phyloP scores from a whole-genome alignment of 2,888 invertebrate species.

The Diabrotica balteata region DNA sequence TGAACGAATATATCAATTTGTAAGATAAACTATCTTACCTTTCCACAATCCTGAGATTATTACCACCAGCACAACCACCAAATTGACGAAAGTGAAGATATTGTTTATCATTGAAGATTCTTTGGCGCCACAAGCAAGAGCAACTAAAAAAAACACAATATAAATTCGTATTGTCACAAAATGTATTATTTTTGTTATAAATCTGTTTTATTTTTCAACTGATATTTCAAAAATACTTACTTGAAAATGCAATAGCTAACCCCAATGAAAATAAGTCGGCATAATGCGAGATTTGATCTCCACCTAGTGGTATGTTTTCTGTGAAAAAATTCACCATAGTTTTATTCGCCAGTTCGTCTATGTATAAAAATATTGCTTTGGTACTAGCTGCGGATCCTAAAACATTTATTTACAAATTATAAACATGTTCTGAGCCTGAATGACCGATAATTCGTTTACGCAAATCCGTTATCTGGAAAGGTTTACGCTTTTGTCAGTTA shows the following conservation, averaged over 20 bases:
- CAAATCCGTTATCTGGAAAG: no score
- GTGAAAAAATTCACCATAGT: slow-evolving; percentile 71
- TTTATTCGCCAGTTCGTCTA: slow-evolving; percentile 73
- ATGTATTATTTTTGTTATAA: no score
- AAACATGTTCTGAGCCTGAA: neutral
- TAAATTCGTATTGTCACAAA: no score
- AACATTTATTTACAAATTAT: neutral
- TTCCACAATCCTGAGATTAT: slow-evolving; percentile 74
- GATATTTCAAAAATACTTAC: slow-evolving; percentile 56
- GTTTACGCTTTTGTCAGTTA: no score
- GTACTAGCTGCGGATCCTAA: slow-evolving; percentile 83
- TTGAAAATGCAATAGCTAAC: slow-evolving; percentile 74
- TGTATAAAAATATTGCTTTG: slow-evolving; percentile 80
- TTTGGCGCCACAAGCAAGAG: slow-evolving; percentile 79
- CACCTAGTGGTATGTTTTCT: slow-evolving; percentile 71
- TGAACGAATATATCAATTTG: no score
- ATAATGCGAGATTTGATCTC: slow-evolving; percentile 72
- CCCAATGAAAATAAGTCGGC: slow-evolving; percentile 80
- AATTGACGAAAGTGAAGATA: slow-evolving; percentile 76
- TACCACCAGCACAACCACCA: slow-evolving; percentile 72
- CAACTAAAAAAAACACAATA: slow-evolving; percentile 59
- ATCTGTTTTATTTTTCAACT: no score
- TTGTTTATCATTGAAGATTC: slow-evolving; percentile 82
- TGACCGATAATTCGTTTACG: no score
- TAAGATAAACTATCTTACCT: slow-evolving; percentile 58